These are phyloP conservation scores for Ibidorhyncha struthersii DNA, from an alignment of 2,113 vertebrate species.

Conservation along the genomic window DNA sequence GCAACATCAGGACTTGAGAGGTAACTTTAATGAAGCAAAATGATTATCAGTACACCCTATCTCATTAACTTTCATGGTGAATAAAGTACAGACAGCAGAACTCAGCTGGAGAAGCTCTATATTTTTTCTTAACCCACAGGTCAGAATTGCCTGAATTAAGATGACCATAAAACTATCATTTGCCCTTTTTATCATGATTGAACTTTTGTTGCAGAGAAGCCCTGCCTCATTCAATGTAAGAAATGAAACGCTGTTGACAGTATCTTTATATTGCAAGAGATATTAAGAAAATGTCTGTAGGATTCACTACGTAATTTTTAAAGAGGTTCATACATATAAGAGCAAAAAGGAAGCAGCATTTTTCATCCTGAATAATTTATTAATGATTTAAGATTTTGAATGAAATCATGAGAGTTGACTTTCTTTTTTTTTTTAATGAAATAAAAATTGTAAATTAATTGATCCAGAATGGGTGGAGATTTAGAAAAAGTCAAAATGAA, in stretches of 20 bases:
- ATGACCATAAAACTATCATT: background rate
- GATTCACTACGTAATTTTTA: background rate
- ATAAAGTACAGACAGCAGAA: background rate
- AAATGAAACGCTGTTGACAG: background rate
- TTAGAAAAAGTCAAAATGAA: background rate
- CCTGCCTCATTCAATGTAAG: background rate
- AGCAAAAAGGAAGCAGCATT: background rate
- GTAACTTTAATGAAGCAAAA: background rate
- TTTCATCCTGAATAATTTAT: background rate
- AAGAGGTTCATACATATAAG: background rate
- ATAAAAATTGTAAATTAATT: background rate
- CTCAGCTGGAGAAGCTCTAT: background rate
- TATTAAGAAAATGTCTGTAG: background rate
- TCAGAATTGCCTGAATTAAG: background rate
- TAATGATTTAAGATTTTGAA: background rate
- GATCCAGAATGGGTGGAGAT: background rate
- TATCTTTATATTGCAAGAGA: background rate
- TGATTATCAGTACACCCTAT: background rate
- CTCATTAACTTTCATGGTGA: background rate
- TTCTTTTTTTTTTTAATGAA: background rate
- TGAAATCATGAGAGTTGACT: fast-evolving
- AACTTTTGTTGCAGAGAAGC: background rate
- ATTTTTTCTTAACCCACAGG: background rate
- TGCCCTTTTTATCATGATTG: background rate
- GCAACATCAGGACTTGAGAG: background rate